Evolutionary conservation across 2,797 vertebrate species (phyloP).

Genomic region (Amphiprion clarkii): DNA sequence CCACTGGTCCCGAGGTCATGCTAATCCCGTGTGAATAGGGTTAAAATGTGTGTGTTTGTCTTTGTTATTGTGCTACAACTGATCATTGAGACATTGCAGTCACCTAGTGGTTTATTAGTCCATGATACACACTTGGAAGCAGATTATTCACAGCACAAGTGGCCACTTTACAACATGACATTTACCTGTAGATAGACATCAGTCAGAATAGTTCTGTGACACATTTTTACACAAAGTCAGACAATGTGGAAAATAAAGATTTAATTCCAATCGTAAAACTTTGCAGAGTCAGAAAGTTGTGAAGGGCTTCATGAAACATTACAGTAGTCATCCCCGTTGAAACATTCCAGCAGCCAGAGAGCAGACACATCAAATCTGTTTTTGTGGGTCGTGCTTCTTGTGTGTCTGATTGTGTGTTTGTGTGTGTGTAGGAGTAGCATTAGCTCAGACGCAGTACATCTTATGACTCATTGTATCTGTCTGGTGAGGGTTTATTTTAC

Average conservation of each 20-base stretch:
- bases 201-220: neutral
- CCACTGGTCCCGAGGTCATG: no score
- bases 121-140: neutral
- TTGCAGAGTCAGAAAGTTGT: constrained; percentile 10
- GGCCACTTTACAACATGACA: neutral
- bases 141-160: neutral
- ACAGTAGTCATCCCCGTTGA: constrained; percentile 9
- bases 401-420: constrained; percentile 24
- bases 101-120: neutral
- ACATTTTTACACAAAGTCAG: neutral
- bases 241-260: constrained; percentile 6
- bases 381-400: constrained; percentile 25
- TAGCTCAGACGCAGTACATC: constrained; percentile 55
- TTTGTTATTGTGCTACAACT: no score
- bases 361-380: constrained; percentile 21
- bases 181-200: neutral
- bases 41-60: no score
- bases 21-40: no score
- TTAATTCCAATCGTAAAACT: neutral
- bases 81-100: neutral
- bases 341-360: constrained; percentile 20
- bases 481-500: constrained; percentile 54
- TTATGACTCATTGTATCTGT: constrained; percentile 64
- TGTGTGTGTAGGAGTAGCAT: constrained; percentile 44
- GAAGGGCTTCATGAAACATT: constrained; percentile 15